Evolutionary conservation across 2,797 vertebrate genomes (phyloP), one percentile per base, ranked within the genome.

Genomic region (Podarcis lilfordi): DNA sequence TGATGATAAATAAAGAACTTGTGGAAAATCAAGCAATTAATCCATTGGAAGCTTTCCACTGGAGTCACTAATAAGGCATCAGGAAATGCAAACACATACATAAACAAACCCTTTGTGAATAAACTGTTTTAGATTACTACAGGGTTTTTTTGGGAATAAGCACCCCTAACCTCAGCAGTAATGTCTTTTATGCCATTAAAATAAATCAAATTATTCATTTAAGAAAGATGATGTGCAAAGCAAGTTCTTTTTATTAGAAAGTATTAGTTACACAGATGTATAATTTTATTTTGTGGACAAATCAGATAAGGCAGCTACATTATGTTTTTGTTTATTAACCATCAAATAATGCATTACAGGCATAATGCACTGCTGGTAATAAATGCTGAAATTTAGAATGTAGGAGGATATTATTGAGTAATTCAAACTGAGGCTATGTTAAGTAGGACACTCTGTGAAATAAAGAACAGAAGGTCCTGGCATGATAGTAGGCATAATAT

Each of bases 1-100:
- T 95, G 92, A 96, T 95, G 92, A 96, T 94, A 94, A 94, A 95
- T 94, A 95, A 95, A 95, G 87, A 94, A 94, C 45, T 92, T 92
- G 15, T 91, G 59, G 77, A 95, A 95, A 95, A 85, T 45, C 72
- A 94, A 92, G 91, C 86, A 95, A 96, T 96, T 96, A 96, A 95
- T 96, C 61, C 77, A 94, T 86, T 90, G 89, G 88, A 96, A 95
- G 37, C 21, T 91, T 92, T 94, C 72, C 86, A 91, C 8, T 94
- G 84, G 95, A 96, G 93, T 90, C 88, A 91, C 79, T 94, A 93
- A 93, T 93, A 94, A 93, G 86, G 35, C 82, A 93, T 87, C 8
- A 32, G 19, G 86, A 93, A 95, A 91, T 91, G 80, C 87, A 96
- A 95, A 94, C 92, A 81, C n/a, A 84, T 82, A 85, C 17, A 89